These are phyloP conservation scores for Polymixis flavicincta DNA, from an alignment of 2,888 invertebrate species.

Conservation along the genomic window DNA sequence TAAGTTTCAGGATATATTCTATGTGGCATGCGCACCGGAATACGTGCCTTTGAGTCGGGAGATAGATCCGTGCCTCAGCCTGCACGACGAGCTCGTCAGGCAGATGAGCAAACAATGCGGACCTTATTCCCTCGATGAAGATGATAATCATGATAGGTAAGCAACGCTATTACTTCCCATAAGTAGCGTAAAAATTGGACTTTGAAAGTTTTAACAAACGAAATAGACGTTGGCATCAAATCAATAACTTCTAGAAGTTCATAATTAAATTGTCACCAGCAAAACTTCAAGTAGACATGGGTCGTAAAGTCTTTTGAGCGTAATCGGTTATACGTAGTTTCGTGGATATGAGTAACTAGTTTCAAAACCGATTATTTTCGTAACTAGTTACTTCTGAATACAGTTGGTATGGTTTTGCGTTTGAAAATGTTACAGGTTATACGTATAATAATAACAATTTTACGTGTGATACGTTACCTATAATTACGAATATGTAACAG, in stretches of 20 bases:
- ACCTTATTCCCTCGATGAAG: slow-evolving; percentile 84
- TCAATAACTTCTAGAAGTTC: not conserved
- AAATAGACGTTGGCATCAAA: too few relatives aligned
- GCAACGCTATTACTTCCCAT: not conserved
- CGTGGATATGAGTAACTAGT: too few relatives aligned
- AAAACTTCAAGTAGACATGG: slow-evolving; percentile 11
- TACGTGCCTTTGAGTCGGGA: slow-evolving; percentile 86
- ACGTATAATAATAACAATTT: too few relatives aligned
- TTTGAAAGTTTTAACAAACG: too few relatives aligned
- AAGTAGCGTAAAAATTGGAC: not conserved
- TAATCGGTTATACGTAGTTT: too few relatives aligned
- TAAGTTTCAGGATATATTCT: slow-evolving; percentile 85
- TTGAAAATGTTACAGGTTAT: too few relatives aligned
- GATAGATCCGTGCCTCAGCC: slow-evolving; percentile 82
- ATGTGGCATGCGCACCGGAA: slow-evolving; percentile 89
- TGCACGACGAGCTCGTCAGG: slow-evolving; percentile 85
- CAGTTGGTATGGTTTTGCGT: too few relatives aligned
- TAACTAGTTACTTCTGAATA: too few relatives aligned
- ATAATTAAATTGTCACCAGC: not conserved
- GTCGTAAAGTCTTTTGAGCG: too few relatives aligned
- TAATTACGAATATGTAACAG: too few relatives aligned
- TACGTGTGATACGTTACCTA: too few relatives aligned
- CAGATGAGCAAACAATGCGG: slow-evolving; percentile 81
- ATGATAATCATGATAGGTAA: slow-evolving; percentile 81
- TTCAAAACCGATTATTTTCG: too few relatives aligned